phyloP scores from a whole-genome alignment of 2,888 invertebrate species.

The Balanococcus diminutus region DNA sequence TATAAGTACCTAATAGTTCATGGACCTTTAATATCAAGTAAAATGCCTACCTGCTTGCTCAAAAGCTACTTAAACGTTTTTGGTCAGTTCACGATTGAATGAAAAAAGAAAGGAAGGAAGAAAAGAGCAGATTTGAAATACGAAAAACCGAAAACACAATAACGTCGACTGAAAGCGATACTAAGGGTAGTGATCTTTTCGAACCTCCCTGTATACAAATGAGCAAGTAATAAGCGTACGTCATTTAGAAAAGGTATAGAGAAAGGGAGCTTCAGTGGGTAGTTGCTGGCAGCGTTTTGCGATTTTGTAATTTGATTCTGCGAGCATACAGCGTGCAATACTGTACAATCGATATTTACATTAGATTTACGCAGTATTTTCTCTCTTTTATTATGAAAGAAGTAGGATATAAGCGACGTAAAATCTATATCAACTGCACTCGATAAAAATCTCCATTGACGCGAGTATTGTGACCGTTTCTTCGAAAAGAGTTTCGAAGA shows the following conservation, averaged over 20 bases:
- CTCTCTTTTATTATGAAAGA: constrained; percentile 28
- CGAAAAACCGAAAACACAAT: too few relatives aligned
- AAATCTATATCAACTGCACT: background rate
- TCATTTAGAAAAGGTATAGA: constrained; percentile 48
- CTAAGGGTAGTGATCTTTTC: background rate
- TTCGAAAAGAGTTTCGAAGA: background rate
- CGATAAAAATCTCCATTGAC: constrained; percentile 33
- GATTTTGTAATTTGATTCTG: constrained; percentile 53
- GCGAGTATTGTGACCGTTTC: background rate
- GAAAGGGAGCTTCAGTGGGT: constrained; percentile 44
- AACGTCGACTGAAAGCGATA: too few relatives aligned
- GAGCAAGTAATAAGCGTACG: constrained; percentile 46
- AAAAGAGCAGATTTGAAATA: too few relatives aligned
- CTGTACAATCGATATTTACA: constrained; percentile 50
- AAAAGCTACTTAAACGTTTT: too few relatives aligned
- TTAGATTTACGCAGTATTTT: constrained; percentile 44
- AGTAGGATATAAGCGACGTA: background rate
- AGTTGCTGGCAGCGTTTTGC: constrained; percentile 50
- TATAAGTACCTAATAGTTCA: too few relatives aligned
- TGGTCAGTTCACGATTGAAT: too few relatives aligned
- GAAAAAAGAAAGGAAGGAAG: too few relatives aligned
- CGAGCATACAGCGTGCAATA: constrained; percentile 51
- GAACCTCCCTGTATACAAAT: constrained; percentile 31
- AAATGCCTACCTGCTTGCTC: too few relatives aligned
- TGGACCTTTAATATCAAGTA: too few relatives aligned